Conservation (phyloP, 2,888 invertebrate genomes). For the Gastracanthus pulcherrimus region DNA sequence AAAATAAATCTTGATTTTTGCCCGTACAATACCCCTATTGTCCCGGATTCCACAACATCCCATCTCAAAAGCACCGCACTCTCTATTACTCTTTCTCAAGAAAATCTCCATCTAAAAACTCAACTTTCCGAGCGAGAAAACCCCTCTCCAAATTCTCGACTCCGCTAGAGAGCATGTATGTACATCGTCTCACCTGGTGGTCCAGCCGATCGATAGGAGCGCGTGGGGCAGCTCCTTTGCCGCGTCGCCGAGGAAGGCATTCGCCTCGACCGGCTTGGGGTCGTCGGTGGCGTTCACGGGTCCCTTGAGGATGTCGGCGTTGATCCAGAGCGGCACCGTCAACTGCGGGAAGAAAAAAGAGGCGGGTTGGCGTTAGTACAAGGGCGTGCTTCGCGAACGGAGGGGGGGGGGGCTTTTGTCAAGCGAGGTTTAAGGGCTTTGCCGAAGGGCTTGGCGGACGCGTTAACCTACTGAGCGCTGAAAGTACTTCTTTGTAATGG, state of each 20-base stretch:
- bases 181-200: slow-evolving; percentile 80
- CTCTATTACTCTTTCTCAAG: no score
- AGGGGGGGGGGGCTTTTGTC: no score
- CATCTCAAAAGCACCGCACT: no score
- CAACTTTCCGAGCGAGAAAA: not conserved
- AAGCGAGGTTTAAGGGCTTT: no score
- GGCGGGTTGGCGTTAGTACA: not conserved
- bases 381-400: no score
- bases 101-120: no score
- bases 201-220: slow-evolving; percentile 92
- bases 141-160: not conserved
- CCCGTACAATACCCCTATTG: no score
- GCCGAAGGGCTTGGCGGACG: no score
- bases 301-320: slow-evolving; percentile 91
- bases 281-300: slow-evolving; percentile 81
- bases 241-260: slow-evolving; percentile 81
- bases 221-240: slow-evolving; percentile 81
- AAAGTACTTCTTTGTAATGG: no score
- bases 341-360: slow-evolving; percentile 80
- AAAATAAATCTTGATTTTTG: no score
- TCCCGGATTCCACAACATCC: no score
- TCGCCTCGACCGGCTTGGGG: slow-evolving; percentile 82
- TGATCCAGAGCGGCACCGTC: slow-evolving; percentile 89
- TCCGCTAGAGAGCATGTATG: not conserved
- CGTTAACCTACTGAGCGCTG: slow-evolving; percentile 5